Base-by-base conservation (phyloP, 2,888 invertebrate species). In the Liodrosophila aerea region DNA sequence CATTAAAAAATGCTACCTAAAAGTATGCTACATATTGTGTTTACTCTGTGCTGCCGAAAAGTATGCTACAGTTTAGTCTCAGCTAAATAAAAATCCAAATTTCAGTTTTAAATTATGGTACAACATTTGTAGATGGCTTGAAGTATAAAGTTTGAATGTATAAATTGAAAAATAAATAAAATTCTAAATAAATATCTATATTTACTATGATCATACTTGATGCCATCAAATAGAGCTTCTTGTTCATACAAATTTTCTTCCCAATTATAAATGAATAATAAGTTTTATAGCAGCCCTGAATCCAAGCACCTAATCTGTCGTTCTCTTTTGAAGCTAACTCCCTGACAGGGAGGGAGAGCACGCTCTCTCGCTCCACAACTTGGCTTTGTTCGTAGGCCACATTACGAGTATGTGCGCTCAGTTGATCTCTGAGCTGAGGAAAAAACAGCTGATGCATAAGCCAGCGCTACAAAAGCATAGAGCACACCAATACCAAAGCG, bases 401-500 rank as follows among this genome's bases (percentile, higher is more conserved):
- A 22, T 30, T 31, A 3, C n/a, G n/a, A n/a, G n/a, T n/a, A n/a
- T 9, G 33, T 37, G 13, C 69, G 62, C 43, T 18, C 36, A 18
- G 16, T n/a, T 16, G 40, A 44, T 57, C 50, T 30, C 22, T 47
- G 51, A 43, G 5, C 41, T 51, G 52, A 46, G 33, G 49, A 47
- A 47, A 13, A 47, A 72, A 62, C 72, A 72, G 71, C 71, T 71
- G 71, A 71, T 71, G 54, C 44, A 36, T 9, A 18, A 53, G 41
- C 37, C 56, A 51, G n/a, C 34, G 43, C 51, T 46, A 44, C 36
- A 51, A 30, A 29, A 51, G 16, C 56, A 57, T 18, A 57, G 56
- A 39, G 49, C 54, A 37, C 57, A 53, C 22, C 22, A 22, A 22
- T 22, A 22, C 22, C 22, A 22, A 22, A 5, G 22, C 22, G n/a